Conservation (phyloP, 2,797 vertebrate species). For the Orientallactaga sibirica region DNA sequence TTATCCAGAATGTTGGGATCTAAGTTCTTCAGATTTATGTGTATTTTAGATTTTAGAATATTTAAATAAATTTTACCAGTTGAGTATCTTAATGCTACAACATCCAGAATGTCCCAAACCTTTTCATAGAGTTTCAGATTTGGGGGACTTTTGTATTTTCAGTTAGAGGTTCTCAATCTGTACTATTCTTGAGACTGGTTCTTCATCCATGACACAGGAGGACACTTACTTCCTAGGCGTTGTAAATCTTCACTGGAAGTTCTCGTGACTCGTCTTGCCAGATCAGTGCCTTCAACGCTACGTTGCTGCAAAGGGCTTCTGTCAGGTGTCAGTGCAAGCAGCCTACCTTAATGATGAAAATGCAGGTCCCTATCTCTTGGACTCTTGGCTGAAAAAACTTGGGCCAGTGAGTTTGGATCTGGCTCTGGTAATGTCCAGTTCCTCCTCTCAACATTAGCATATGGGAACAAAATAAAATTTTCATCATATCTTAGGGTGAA, state of each 20-base stretch:
- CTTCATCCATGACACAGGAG: background rate
- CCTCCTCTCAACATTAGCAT: background rate
- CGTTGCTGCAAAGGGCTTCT: background rate
- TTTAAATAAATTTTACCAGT: background rate
- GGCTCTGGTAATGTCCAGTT: background rate
- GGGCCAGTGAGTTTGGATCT: background rate
- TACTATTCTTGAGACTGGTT: background rate
- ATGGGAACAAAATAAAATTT: background rate
- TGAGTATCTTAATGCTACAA: background rate
- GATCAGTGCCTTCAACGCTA: background rate
- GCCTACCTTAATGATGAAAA: background rate
- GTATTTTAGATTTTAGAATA: background rate
- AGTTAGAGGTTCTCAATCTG: background rate
- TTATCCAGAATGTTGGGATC: background rate
- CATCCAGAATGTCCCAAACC: background rate
- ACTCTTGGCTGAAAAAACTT: background rate
- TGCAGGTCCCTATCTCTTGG: background rate
- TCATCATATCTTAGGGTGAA: background rate
- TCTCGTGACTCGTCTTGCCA: background rate
- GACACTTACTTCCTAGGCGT: background rate
- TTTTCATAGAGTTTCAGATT: background rate
- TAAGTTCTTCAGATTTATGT: background rate
- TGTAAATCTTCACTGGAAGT: constrained; percentile 12
- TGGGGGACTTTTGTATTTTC: background rate
- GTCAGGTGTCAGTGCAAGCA: background rate